Conservation (phyloP, 2,888 invertebrate species). For the Polymixis lichenea region DNA sequence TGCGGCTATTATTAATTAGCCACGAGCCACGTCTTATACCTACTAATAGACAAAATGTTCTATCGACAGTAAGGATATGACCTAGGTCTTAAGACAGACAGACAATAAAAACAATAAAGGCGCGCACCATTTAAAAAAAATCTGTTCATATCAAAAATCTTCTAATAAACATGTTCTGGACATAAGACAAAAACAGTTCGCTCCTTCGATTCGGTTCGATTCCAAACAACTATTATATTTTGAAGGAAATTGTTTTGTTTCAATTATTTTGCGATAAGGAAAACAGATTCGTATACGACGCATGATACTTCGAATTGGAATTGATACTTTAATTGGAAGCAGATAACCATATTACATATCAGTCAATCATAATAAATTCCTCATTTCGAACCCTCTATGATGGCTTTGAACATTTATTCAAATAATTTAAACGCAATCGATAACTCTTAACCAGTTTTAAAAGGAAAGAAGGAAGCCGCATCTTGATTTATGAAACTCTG, state of each 20-base stretch:
- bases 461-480: conserved; percentile 16
- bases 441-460: conserved; percentile 32
- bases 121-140: no score
- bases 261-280: neutral
- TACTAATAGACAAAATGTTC: neutral
- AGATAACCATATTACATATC: conserved; percentile 18
- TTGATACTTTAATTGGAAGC: conserved; percentile 2
- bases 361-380: conserved; percentile 55
- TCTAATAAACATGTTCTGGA: neutral
- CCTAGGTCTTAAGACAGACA: neutral
- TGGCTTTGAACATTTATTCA: conserved; percentile 34
- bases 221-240: no score
- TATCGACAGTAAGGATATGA: no score
- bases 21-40: neutral
- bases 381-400: conserved; percentile 39
- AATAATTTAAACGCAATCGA: conserved; percentile 38
- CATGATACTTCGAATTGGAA: conserved; percentile 14
- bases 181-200: neutral
- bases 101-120: neutral
- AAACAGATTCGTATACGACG: neutral
- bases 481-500: conserved; percentile 54
- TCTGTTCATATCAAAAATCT: neutral
- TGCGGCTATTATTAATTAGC: no score
- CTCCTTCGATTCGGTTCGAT: no score
- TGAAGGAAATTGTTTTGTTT: neutral